Base-by-base conservation (phyloP, 2,113 vertebrate genomes). In the Ranitomeya variabilis region DNA sequence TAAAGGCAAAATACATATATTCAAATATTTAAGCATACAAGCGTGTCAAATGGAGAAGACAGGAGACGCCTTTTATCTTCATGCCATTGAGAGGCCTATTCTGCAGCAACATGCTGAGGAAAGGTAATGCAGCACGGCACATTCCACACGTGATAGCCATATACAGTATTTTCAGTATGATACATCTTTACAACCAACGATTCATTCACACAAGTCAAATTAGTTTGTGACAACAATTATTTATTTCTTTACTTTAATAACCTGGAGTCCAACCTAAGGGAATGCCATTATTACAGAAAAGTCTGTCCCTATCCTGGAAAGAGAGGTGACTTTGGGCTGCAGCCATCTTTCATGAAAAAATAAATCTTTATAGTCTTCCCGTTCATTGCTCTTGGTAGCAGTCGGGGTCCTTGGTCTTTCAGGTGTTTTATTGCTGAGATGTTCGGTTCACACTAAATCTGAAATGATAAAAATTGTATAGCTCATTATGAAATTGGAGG, bases 1-100 rank as follows among this genome's bases (percentile, higher is more conserved):
- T 55, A 99, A 98, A 92, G 98, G 97, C 3, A 98, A 96, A 93
- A 96, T 98, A 88, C 98, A 99, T 93, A 98, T 99, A 93, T 99
- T 99, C 91, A 99, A 99, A 91, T 99, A 98, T 73, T 95, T 99
- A 92, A 95, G 94, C 90, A 96, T 98, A 59, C 97, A 99, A 88
- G 97, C 97, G 0, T 99, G 97, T 93, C 97, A 97, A 90, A 96
- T 96, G 54, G 95, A 96, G 77, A 99, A 98, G 95, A 95, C 97
- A 91, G 88, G 95, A 0, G 97, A 98, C 69, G 94, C 96, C 0
- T 94, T 98, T 6, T 98, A 97, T 91, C 95, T 98, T 90, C 97
- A 96, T 4, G 92, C 94, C 45, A 97, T 97, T 77, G 97, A 98
- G 77, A 93, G 95, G 11, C 96, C 97, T 67, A 95, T 94, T 90